Evolutionary conservation across 2,797 vertebrate genomes (phyloP).

Genomic region (Carcharodon carcharias): DNA sequence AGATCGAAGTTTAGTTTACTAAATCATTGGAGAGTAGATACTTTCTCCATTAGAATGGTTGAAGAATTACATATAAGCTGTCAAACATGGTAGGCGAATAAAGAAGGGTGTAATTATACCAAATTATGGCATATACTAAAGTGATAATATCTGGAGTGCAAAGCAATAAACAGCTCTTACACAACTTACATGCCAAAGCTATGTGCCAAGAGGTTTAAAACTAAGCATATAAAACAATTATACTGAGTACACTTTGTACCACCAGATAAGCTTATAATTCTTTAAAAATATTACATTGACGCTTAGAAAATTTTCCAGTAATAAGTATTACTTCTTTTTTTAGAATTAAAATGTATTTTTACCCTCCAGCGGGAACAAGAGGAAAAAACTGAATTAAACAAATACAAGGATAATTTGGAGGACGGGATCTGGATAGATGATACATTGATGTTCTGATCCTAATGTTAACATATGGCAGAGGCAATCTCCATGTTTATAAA

Average conservation of each 20-base stretch:
- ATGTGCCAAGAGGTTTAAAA: conserved; percentile 32
- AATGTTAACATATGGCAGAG: background rate
- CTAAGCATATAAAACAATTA: conserved; percentile 17
- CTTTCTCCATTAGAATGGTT: background rate
- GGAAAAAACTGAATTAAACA: background rate
- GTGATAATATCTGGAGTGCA: conserved; percentile 1
- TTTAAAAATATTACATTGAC: background rate
- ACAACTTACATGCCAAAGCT: background rate
- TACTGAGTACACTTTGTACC: conserved; percentile 7
- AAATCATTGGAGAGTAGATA: background rate
- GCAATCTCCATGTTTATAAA: background rate
- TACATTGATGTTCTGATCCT: background rate
- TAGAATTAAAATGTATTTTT: background rate
- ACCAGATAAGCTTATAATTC: background rate
- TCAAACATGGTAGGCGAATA: background rate
- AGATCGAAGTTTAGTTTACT: background rate
- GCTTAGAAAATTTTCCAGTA: background rate
- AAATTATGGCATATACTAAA: background rate
- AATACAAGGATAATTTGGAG: background rate
- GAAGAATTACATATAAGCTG: background rate
- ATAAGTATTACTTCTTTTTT: background rate
- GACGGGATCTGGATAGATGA: background rate
- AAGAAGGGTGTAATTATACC: background rate
- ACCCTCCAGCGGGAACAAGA: background rate
- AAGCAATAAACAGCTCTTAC: conserved; percentile 6